Evolutionary conservation across 2,888 invertebrate genomes (phyloP).

Genomic region (Hydrotaea diabolus): DNA sequence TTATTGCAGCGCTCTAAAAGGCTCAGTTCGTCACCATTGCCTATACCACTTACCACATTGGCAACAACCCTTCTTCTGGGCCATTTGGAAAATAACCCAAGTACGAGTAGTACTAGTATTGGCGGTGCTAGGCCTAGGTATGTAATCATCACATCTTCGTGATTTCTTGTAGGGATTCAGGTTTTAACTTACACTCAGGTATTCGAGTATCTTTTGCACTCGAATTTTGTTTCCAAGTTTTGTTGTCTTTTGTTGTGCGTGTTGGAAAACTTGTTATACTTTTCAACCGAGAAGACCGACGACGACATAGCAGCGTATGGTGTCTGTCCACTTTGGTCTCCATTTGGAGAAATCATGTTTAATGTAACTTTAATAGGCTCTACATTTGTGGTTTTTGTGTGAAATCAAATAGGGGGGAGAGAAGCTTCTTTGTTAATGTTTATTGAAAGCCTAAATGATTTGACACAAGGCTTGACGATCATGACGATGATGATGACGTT

Average conservation of each 20-base stretch:
- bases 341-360: slow-evolving; percentile 63
- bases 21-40: not conserved
- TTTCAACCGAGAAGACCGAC: not conserved
- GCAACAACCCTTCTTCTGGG: slow-evolving; percentile 32
- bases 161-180: slow-evolving; percentile 56
- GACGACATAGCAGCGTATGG: not conserved
- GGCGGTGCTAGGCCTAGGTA: not conserved
- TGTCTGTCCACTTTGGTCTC: slow-evolving; percentile 37
- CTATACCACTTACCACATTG: not conserved
- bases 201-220: not conserved
- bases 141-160: slow-evolving; percentile 60
- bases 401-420: slow-evolving; percentile 39
- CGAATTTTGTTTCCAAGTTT: not conserved
- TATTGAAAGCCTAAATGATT: slow-evolving; percentile 67
- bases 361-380: slow-evolving; percentile 60
- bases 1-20: slow-evolving; percentile 35
- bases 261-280: slow-evolving; percentile 41
- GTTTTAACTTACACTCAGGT: slow-evolving; percentile 35
- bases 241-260: slow-evolving; percentile 40
- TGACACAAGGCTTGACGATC: slow-evolving; percentile 66
- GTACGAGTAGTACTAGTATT: slow-evolving; percentile 2
- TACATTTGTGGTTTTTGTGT: slow-evolving; percentile 56
- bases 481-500: slow-evolving; percentile 25
- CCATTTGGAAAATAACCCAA: slow-evolving; percentile 27
- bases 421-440: slow-evolving; percentile 58